phyloP scores from a whole-genome alignment of 2,797 vertebrate genomes.

The Fringilla coelebs region DNA sequence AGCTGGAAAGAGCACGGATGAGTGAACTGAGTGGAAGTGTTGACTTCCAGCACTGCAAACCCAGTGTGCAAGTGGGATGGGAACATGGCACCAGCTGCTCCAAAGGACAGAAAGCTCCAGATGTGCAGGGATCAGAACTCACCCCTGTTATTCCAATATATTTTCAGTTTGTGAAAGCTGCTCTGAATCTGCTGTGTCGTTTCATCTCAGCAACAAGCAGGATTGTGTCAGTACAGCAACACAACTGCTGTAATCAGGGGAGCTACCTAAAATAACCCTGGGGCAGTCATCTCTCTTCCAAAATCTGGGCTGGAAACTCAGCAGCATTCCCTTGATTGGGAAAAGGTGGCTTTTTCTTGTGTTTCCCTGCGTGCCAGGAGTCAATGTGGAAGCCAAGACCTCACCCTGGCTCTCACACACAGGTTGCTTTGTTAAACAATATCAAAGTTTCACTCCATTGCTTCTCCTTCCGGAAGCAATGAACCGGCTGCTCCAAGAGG shows the following conservation, averaged over 20 bases:
- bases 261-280: background rate
- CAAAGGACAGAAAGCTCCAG: background rate
- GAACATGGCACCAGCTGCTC: background rate
- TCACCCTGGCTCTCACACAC: background rate
- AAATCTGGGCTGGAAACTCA: background rate
- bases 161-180: background rate
- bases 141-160: rapidly evolving
- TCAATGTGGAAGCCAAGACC: background rate
- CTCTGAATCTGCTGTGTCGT: background rate
- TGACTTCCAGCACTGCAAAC: background rate
- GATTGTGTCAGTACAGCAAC: background rate
- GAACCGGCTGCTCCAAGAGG: background rate
- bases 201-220: background rate
- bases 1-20: background rate
- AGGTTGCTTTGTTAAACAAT: constrained; percentile 28
- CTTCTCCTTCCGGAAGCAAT: constrained; percentile 8
- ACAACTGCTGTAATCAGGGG: background rate
- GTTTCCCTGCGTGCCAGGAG: background rate
- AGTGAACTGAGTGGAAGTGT: background rate
- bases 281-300: background rate
- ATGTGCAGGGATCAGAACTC: background rate
- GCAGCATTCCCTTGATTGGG: background rate
- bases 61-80: background rate
- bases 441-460: constrained; percentile 2
- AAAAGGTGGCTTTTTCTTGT: background rate